Conservation (phyloP, 2,888 invertebrate species). For the Taphrorychus bicolor region DNA sequence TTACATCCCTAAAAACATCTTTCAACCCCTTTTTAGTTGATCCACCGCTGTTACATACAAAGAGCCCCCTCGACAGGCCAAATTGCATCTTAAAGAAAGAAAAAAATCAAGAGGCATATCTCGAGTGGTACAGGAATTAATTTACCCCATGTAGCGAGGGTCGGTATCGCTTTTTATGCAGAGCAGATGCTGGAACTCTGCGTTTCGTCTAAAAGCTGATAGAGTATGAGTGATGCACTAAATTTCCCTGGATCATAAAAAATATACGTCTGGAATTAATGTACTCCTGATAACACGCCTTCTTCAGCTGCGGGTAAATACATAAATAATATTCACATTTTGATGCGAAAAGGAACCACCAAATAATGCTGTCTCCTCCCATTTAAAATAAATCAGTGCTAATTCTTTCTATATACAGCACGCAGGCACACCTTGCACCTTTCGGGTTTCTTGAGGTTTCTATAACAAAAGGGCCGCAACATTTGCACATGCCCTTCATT, state of each 20-base stretch:
- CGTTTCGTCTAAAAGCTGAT: neutral
- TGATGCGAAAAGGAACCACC: constrained; percentile 17
- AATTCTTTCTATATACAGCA: constrained; percentile 19
- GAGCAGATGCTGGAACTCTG: constrained; percentile 25
- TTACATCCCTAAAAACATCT: neutral
- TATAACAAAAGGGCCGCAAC: constrained; percentile 33
- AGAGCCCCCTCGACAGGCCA: constrained; percentile 1
- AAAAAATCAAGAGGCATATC: constrained; percentile 2
- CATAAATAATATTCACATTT: neutral
- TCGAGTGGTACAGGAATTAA: constrained; percentile 28
- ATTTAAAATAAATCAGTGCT: constrained; percentile 42
- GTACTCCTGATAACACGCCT: neutral
- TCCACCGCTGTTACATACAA: constrained; percentile 1
- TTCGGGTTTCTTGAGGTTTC: constrained; percentile 39
- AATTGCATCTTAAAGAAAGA: constrained; percentile 4
- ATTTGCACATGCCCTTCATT: constrained; percentile 44
- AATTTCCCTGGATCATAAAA: neutral
- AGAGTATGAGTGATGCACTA: neutral
- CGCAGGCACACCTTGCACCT: constrained; percentile 12
- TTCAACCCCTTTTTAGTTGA: neutral
- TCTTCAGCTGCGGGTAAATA: neutral
- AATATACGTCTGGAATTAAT: constrained; percentile 16
- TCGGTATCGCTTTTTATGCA: constrained; percentile 13
- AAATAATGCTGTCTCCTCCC: constrained; percentile 34
- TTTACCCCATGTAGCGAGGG: constrained; percentile 33